These are phyloP conservation scores for Tupaia chinensis DNA, from an alignment of 2,113 vertebrate species.

Conservation along the genomic window DNA sequence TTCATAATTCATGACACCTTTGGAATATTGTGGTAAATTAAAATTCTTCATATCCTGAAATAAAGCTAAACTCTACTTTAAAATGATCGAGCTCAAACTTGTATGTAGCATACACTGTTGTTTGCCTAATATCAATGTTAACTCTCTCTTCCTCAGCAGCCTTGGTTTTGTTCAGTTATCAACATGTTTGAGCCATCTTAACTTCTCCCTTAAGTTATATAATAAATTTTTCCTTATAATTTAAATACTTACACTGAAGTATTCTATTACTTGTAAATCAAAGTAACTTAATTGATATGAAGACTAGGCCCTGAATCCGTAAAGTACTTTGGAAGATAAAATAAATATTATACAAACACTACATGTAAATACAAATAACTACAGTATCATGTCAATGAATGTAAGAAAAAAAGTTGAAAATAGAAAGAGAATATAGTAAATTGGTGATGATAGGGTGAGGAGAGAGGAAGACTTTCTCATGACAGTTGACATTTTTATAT, in stretches of 20 bases:
- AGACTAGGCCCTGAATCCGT: neutral
- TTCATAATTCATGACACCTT: constrained; percentile 28
- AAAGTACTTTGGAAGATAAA: neutral
- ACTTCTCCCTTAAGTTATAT: neutral
- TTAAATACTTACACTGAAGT: neutral
- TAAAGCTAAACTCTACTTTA: constrained; percentile 59
- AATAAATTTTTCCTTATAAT: neutral
- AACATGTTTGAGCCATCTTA: neutral
- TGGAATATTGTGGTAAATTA: constrained; percentile 32
- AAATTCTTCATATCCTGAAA: constrained; percentile 31
- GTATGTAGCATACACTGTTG: neutral
- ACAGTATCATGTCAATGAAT: neutral
- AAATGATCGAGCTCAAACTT: neutral
- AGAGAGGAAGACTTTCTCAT: neutral
- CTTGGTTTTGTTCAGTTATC: neutral
- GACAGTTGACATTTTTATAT: neutral
- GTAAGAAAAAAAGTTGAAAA: neutral
- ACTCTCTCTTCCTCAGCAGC: neutral
- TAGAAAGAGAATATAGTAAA: neutral
- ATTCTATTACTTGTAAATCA: constrained; percentile 12
- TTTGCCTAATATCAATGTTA: neutral
- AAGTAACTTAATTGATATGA: neutral
- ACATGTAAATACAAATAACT: neutral
- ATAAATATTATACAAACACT: neutral
- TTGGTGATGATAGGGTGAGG: neutral